phyloP scores from a whole-genome alignment of 2,113 vertebrate genomes.

The Myotis brandtii region DNA sequence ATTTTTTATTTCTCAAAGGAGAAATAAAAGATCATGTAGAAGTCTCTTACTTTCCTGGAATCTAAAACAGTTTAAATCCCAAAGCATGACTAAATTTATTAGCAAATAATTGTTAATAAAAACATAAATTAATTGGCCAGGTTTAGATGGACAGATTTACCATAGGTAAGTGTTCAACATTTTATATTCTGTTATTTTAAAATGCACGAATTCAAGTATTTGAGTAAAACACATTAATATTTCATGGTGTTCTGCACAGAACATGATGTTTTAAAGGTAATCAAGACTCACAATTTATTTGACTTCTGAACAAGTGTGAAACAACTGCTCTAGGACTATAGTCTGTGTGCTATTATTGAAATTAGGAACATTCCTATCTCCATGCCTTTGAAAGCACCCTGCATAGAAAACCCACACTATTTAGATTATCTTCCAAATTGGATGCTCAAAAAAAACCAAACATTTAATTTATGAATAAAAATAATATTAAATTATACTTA shows the following conservation, averaged over 20 bases:
- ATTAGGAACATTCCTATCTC: background rate
- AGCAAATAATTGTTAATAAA: background rate
- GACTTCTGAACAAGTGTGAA: background rate
- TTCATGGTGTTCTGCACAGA: background rate
- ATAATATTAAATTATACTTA: constrained; percentile 66
- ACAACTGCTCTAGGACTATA: background rate
- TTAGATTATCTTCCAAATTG: background rate
- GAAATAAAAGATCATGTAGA: background rate
- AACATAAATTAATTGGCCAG: background rate
- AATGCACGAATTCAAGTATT: background rate
- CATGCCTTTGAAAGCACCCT: background rate
- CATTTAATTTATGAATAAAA: background rate
- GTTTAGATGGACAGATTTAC: background rate
- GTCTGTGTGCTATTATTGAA: background rate
- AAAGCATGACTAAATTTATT: background rate
- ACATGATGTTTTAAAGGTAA: background rate
- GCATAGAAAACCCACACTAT: background rate
- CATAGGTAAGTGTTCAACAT: background rate
- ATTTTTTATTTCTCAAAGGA: background rate
- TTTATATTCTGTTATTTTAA: background rate
- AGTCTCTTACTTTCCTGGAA: background rate
- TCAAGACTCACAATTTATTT: background rate
- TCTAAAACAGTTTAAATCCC: background rate
- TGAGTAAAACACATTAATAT: background rate
- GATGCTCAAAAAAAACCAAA: background rate